These are phyloP conservation scores for Eptatretus burgeri DNA, from an alignment of 2,113 vertebrate genomes.

Conservation along the genomic window DNA sequence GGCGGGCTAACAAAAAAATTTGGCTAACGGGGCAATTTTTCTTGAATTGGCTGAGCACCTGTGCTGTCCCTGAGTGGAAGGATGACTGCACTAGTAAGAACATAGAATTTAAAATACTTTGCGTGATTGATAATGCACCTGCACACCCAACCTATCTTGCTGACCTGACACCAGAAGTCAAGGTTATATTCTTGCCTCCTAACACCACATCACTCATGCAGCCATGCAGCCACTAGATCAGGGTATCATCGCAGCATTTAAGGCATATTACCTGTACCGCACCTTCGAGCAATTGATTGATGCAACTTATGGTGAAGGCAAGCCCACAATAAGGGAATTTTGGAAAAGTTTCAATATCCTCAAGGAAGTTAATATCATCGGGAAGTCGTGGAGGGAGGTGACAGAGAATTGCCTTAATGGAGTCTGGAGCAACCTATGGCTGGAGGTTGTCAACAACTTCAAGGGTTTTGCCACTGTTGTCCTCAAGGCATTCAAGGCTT, in stretches of 20 bases:
- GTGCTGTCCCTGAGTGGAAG: background rate
- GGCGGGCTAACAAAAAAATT: background rate
- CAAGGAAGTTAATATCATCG: background rate
- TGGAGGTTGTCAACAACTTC: background rate
- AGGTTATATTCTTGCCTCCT: background rate
- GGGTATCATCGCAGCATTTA: background rate
- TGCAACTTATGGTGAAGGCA: background rate
- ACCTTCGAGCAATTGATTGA: background rate
- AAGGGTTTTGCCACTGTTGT: background rate
- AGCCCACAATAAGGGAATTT: background rate
- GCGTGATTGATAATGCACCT: background rate
- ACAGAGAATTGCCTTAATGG: background rate
- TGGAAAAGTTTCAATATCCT: background rate
- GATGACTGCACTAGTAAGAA: background rate
- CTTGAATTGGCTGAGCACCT: background rate
- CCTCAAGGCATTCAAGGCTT: background rate
- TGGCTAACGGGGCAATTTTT: background rate
- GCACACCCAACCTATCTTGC: background rate
- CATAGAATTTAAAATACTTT: background rate
- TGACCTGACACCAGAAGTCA: background rate
- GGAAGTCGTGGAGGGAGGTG: background rate
- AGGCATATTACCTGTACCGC: background rate
- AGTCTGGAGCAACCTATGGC: background rate
- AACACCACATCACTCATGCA: background rate
- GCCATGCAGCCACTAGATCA: slow-evolving; percentile 2